Conservation (phyloP, 2,797 vertebrate genomes). For the Melanotaenia pygmaea region DNA sequence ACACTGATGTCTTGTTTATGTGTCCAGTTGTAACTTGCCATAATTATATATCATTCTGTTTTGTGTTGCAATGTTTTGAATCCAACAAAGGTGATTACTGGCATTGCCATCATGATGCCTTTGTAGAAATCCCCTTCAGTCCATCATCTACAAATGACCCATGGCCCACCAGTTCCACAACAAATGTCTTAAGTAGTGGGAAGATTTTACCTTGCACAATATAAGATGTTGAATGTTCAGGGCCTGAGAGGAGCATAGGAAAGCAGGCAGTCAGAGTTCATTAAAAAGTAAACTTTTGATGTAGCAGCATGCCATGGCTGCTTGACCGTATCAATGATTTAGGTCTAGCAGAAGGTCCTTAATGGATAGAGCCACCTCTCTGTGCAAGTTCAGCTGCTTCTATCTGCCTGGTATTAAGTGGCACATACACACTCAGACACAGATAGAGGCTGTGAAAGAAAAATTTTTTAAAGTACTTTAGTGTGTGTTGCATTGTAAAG, state of each 20-base stretch:
- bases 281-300: slow-evolving; percentile 80
- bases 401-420: slow-evolving; percentile 52
- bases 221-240: slow-evolving; percentile 4
- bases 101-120: slow-evolving; percentile 23
- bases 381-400: slow-evolving; percentile 50
- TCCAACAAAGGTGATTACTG: slow-evolving; percentile 40
- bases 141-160: slow-evolving; percentile 39
- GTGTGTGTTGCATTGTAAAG: slow-evolving; percentile 48
- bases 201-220: slow-evolving; percentile 43
- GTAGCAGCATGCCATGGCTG: slow-evolving; percentile 53
- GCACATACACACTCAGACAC: slow-evolving; percentile 39
- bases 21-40: slow-evolving; percentile 4
- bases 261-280: slow-evolving; percentile 56
- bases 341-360: slow-evolving; percentile 61
- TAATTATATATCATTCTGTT: slow-evolving; percentile 47
- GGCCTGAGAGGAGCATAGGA: slow-evolving; percentile 26
- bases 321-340: slow-evolving; percentile 79
- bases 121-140: slow-evolving; percentile 33
- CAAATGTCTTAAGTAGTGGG: slow-evolving; percentile 23
- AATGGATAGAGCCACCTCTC: slow-evolving; percentile 70
- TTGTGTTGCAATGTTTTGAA: slow-evolving; percentile 21
- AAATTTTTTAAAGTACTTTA: slow-evolving; percentile 57
- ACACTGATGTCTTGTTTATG: slow-evolving; percentile 45
- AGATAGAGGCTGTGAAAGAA: slow-evolving; percentile 30
- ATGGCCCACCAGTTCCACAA: slow-evolving; percentile 38